Base-by-base conservation (phyloP, 2,888 invertebrate genomes). In the Dermolepida albohirtum region DNA sequence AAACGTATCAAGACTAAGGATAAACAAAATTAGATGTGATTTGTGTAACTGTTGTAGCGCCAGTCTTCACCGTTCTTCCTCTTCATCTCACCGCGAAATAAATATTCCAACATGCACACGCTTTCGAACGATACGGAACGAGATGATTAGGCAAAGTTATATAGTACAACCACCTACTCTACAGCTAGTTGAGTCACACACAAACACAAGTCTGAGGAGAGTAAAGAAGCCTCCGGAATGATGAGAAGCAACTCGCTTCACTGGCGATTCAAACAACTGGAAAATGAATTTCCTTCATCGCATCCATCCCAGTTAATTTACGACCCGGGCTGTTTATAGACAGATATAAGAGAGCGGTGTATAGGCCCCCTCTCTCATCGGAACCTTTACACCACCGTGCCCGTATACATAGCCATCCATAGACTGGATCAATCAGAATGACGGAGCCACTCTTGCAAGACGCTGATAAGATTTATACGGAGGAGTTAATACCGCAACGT, bases 241-340 rank as follows among this genome's bases (percentile, higher is more conserved):
- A 34, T 34, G 79, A 78, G 78, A 78, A 78, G 78, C 74, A 76
- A 76, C 75, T 78, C 82, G 83, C 81, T 80, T 80, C 80, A 82
- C 78, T 83, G 79, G 79, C 79, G 79, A 77, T 77, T 79, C 84
- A 83, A 84, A 83, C 84, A 84, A 81, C 80, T 80, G 84, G 83
- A 84, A 84, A 84, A 84, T 84, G 83, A 84, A 83, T 83, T 83
- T 84, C 84, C 83, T 83, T 83, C 83, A 81, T 82, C 82, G 82
- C 77, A 81, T 82, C 81, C 80, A 81, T 81, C 80, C 77, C 80
- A 82, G 82, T 81, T 83, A 83, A 83, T 83, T 83, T 83, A 82
- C 81, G 82, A 80, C 80, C 73, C 73, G 78, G 80, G 77, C 82
- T 82, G 83, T 82, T 82, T 83, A 82, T 82, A 82, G 83, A 82